Conservation (phyloP, 2,888 invertebrate species). For the Lasioglossum lativentre region DNA sequence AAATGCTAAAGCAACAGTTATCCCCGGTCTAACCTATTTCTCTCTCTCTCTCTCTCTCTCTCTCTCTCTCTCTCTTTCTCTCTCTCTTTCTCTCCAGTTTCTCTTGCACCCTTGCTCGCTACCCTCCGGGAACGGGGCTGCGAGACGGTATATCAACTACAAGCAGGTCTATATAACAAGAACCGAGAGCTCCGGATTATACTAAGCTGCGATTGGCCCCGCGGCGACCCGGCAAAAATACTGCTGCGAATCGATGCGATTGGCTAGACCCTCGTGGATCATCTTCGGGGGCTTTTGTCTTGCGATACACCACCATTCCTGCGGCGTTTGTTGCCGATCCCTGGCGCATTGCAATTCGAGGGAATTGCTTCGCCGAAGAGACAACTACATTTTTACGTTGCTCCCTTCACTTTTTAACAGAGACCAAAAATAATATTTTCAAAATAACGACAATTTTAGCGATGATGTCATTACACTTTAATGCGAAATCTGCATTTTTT, state of each 20-base stretch:
- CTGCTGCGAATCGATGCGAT: conserved; percentile 19
- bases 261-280: background rate
- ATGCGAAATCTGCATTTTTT: too few species aligned
- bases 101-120: background rate
- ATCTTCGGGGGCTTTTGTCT: conserved; percentile 22
- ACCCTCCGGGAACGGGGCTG: background rate
- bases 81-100: background rate
- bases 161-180: conserved; percentile 21
- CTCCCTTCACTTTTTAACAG: too few species aligned
- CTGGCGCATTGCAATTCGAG: background rate
- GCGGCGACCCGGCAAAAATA: conserved; percentile 65
- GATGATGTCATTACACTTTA: too few species aligned
- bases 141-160: conserved; percentile 23
- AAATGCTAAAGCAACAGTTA: conserved; percentile 72
- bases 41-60: background rate
- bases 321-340: background rate
- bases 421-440: too few species aligned
- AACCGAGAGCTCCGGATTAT: conserved; percentile 63
- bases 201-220: conserved; percentile 71
- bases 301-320: background rate
- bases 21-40: conserved; percentile 23
- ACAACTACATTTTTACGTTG: too few species aligned
- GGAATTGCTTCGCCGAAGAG: background rate
- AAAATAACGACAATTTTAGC: too few species aligned
- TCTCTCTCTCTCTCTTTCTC: background rate